Conservation (phyloP, 2,888 invertebrate species). For the Omphaloscelis lunosa region DNA sequence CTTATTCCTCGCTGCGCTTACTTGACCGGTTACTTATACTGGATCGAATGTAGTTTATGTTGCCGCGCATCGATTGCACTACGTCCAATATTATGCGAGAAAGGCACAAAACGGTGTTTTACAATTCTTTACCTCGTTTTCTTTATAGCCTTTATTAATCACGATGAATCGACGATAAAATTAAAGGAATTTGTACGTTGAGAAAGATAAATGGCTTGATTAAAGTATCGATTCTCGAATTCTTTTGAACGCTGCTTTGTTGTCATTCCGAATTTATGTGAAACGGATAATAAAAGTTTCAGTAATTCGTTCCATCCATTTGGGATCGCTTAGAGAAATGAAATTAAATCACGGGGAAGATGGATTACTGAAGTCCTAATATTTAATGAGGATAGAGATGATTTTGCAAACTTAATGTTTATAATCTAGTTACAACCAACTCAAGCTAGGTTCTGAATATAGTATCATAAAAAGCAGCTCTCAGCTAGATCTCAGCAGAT, state of each 20-base stretch:
- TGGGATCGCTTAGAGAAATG: neutral
- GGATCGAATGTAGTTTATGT: conserved; percentile 73
- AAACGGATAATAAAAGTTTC: conserved; percentile 25
- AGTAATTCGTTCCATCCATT: conserved; percentile 26
- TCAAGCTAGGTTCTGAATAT: neutral
- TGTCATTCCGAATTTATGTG: conserved; percentile 36
- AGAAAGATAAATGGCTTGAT: conserved; percentile 65
- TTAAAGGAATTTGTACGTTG: conserved; percentile 62
- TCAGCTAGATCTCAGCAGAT: no score
- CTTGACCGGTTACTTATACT: conserved; percentile 80
- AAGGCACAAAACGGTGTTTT: conserved; percentile 65
- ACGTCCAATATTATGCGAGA: conserved; percentile 59
- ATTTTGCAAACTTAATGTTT: conserved; percentile 3
- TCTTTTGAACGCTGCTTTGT: conserved; percentile 36
- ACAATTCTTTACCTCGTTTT: conserved; percentile 55
- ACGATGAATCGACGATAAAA: conserved; percentile 61
- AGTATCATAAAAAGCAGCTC: neutral
- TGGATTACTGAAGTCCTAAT: conserved; percentile 14
- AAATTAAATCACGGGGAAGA: conserved; percentile 16
- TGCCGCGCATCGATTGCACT: conserved; percentile 63
- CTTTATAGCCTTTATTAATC: conserved; percentile 65
- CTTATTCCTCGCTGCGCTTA: conserved; percentile 78
- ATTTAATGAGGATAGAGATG: conserved; percentile 16
- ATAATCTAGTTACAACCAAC: neutral
- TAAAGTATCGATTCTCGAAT: conserved; percentile 52